Percentiles rank a stretch among this genome's conserved stretches.
Evolutionary conservation across 2,797 vertebrate species (phyloP).

Genomic region (Bovichtus diacanthus): DNA sequence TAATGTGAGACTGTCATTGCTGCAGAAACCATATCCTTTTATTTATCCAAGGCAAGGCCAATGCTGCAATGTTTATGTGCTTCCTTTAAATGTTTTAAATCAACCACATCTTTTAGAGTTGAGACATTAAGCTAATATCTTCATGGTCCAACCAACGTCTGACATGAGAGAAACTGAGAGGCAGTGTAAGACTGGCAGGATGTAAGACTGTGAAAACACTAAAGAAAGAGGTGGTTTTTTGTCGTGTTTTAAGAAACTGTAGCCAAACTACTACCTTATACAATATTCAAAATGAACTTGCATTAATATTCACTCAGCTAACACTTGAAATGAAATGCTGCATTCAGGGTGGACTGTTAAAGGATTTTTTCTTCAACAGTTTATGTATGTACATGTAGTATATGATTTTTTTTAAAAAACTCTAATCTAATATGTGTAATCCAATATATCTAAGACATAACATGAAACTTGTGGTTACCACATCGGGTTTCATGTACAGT

Average conservation of each 20-base stretch:
- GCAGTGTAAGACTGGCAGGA: conserved; percentile 48
- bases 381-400: not conserved
- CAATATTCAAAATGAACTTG: conserved; percentile 41
- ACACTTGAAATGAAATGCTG: not conserved
- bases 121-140: conserved; percentile 77
- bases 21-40: conserved; percentile 80
- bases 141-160: conserved; percentile 51
- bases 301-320: conserved; percentile 25
- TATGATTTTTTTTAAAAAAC: conserved; percentile 10
- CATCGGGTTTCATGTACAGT: conserved; percentile 17
- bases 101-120: conserved; percentile 69
- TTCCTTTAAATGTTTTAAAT: conserved; percentile 76
- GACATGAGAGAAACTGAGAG: conserved; percentile 53
- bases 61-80: conserved; percentile 62
- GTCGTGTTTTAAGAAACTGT: conserved; percentile 43
- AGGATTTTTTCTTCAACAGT: not conserved
- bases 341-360: not conserved
- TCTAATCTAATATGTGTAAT: conserved; percentile 48
- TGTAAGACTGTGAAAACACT: conserved; percentile 50
- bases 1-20: conserved; percentile 78
- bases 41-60: conserved; percentile 76
- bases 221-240: conserved; percentile 42
- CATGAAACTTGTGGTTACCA: conserved; percentile 1
- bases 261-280: conserved; percentile 49
- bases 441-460: conserved; percentile 36